Evolutionary conservation across 2,113 vertebrate genomes (phyloP), one percentile per base, ranked within the genome.

Genomic region (Grallaria varia): DNA sequence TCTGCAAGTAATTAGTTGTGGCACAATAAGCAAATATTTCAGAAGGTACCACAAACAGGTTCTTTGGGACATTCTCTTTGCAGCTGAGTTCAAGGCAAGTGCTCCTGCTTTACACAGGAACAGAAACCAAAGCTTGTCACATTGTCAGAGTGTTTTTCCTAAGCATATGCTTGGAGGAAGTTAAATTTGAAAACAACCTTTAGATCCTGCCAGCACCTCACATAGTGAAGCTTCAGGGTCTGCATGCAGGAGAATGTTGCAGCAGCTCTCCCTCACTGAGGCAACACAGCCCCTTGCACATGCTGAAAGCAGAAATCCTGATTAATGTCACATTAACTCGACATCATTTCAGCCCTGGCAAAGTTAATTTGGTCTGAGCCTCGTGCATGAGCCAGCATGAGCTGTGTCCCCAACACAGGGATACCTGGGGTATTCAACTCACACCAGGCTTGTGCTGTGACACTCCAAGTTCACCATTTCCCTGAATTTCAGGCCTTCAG

Each of bases 381-480:
- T 14, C 4, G 40, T 47, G 30, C 49, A 24, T 20, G 39, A 84
- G 87, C 12, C 50, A 31, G 66, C 58, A 12, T 9, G 31, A 86
- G n/a, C 14, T 52, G 42, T 3, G 27, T 22, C 50, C 64, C 35
- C 9, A 8, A 0, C 30, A 6, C 53, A 10, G 59, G 4, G 31
- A 30, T 39, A 14, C 16, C 55, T 50, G 30, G 50, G 21, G 50
- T 27, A 14, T 16, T 24, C 9, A 59, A 8, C 63, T 42, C 40
- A 12, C 45, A 49, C 3, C 42, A 59, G 10, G 2, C 53, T n/a
- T 23, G 45, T 5, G 58, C n/a, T 87, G 12, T 1, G 9, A 12
- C 2, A 2, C 9, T 15, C 14, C 0, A 33, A 39, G 14, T 39
- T 50, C 19, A 63, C 4, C 1, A 10, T 42, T 67, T 30, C 14